Evolutionary conservation across 2,113 vertebrate genomes (phyloP).

Genomic region (Ciconia boyciana): DNA sequence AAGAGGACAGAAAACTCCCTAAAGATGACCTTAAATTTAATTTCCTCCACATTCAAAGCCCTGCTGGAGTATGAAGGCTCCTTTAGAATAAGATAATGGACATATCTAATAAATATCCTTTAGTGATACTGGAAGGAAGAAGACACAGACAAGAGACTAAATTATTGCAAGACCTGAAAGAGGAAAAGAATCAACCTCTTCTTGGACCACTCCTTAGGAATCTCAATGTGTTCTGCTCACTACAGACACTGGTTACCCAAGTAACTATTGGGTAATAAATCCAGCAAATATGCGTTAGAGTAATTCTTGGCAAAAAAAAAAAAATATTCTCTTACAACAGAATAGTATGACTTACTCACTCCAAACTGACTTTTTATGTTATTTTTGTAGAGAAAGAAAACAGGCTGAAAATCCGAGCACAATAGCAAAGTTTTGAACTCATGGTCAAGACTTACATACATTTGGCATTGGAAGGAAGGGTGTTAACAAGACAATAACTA

Average conservation of each 20-base stretch:
- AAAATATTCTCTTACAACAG: slow-evolving; percentile 4
- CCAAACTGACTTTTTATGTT: neutral
- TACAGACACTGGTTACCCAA: neutral
- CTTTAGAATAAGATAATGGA: slow-evolving; percentile 29
- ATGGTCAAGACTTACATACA: neutral
- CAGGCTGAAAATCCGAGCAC: neutral
- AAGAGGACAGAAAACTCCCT: neutral
- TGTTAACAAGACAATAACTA: neutral
- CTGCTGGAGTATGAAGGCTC: neutral
- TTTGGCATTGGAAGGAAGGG: neutral
- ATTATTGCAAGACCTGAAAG: neutral
- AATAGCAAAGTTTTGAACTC: neutral
- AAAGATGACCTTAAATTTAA: slow-evolving; percentile 29
- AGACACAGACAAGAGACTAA: slow-evolving; percentile 6
- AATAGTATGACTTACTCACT: neutral
- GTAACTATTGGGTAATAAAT: slow-evolving; percentile 18
- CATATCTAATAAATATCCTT: slow-evolving; percentile 18
- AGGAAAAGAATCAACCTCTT: neutral
- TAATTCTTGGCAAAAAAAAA: slow-evolving; percentile 9
- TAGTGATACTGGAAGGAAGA: slow-evolving; percentile 11
- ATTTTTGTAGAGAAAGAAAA: neutral
- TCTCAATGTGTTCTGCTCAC: slow-evolving; percentile 3
- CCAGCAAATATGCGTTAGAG: neutral
- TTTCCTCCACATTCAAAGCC: slow-evolving; percentile 37
- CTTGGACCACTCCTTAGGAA: slow-evolving; percentile 14